Evolutionary conservation across 2,113 vertebrate genomes (phyloP), one percentile per base, ranked within the genome.

Genomic region (Thomomys bottae): DNA sequence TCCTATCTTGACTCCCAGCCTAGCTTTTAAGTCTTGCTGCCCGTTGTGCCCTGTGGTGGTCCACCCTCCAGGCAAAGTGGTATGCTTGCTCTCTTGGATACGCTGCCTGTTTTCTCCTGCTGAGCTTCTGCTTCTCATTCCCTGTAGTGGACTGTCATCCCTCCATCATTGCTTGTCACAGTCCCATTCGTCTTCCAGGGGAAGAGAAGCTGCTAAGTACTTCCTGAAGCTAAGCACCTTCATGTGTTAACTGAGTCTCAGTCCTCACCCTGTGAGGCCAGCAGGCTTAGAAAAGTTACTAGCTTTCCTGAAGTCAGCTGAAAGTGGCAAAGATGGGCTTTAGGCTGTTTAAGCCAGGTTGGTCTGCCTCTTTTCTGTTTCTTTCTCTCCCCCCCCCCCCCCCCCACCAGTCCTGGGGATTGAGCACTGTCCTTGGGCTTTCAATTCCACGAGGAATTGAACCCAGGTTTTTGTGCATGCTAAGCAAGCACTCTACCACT

Each of bases 161-260:
- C 49, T 88, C 42, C 83, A 83, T 90, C 81, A 67, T 9, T 90
- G 34, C 78, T 84, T 95, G 40, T 94, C 86, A 91, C 59, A 95
- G 84, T 72, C 38, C 83, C 84, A 84, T 78, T 66, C 12, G 1
- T 84, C 64, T 91, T 93, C 40, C 36, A 76, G 93, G 89, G 70
- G 70, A 92, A 86, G 90, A 85, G 70, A 83, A 81, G 38, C 75
- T 87, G 57, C 20, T 54, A 64, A 84, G 80, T 86, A 84, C n/a
- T 90, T 76, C 68, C 63, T 64, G 24, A 63, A 45, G 67, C 70
- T 66, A 72, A 30, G 64, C 70, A 94, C 79, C 70, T 91, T 67
- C 21, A 20, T 38, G 20, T 77, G n/a, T 61, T 88, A 42, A 57
- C 73, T 92, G 59, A 23, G 78, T 30, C 91, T 28, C 7, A 64